Base-by-base conservation (phyloP, 1,140 invertebrate species). In the Melitaea cinxia region DNA sequence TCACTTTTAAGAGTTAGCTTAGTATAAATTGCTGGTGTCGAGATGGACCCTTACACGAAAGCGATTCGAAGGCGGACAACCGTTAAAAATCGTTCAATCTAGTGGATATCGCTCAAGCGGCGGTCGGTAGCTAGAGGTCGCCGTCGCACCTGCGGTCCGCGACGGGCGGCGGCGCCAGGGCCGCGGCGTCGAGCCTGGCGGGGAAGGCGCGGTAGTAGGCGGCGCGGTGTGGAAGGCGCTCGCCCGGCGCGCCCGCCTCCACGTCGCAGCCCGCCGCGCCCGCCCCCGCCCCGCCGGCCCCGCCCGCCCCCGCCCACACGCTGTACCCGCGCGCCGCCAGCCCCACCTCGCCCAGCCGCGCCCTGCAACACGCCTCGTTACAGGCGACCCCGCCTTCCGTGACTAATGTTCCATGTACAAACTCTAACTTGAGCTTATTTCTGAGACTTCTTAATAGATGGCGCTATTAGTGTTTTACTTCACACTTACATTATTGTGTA, bases 131-230 rank as follows among this genome's bases (percentile, higher is more conserved):
- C 4, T n/a, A n/a, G 4, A 9, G 28, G 7, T 30, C 7, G 37
- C 14, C 14, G n/a, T 66, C 76, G 80, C 80, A 88, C 85, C 85
- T 89, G 81, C 78, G 77, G 75, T 88, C 85, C 80, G 93, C 91
- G 55, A 93, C 89, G 26, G 95, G 95, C 76, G 96, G 95, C 85
- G 95, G 95, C 75, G 96, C 96, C 39, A 98, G 92, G 37, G 95
- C 92, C 35, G 93, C 93, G 65, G 92, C 93, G 80, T 97, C 95
- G 23, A 98, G 91, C 4, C 95, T 81, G n/a, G 97, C 97, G 14
- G 97, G 97, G 91, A 98, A 98, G 73, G 95, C 93, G 86, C 93
- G 92, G 83, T 94, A 95, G 84, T 95, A 95, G 5, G 94, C 94
- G 35, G 94, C 93, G 66, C 94, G 91, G 80, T 94, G 93, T 37